phyloP scores from a whole-genome alignment of 2,888 invertebrate genomes.

The Diarsia brunnea region DNA sequence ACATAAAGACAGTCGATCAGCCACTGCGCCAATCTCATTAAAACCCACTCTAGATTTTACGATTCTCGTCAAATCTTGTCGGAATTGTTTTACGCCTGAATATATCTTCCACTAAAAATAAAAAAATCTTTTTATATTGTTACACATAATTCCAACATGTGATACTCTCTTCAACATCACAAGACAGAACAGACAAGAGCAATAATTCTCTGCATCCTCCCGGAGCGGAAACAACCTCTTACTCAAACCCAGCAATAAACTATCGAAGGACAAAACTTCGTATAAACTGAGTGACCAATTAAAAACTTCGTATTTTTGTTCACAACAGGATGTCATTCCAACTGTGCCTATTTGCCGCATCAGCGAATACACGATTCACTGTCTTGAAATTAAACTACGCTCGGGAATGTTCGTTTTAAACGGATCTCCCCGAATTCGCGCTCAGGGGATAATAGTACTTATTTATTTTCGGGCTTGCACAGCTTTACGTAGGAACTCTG shows the following conservation, averaged over 20 bases:
- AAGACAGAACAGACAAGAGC: not conserved
- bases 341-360: constrained; percentile 72
- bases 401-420: constrained; percentile 71
- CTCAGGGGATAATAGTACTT: constrained; percentile 62
- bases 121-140: constrained; percentile 20
- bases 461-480: constrained; percentile 54
- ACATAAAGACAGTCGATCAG: constrained; percentile 51
- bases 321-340: constrained; percentile 65
- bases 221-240: not conserved
- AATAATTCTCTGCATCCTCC: not conserved
- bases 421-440: constrained; percentile 67
- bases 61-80: constrained; percentile 47
- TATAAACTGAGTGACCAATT: constrained; percentile 56
- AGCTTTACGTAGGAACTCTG: constrained; percentile 13
- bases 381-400: constrained; percentile 71
- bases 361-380: constrained; percentile 71
- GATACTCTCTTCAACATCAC: not conserved
- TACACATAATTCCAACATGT: not conserved
- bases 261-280: constrained; percentile 34
- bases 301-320: constrained; percentile 63
- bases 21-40: constrained; percentile 49
- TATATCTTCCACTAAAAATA: constrained; percentile 29
- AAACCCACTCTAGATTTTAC: constrained; percentile 47
- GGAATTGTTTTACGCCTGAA: constrained; percentile 46
- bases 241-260: constrained; percentile 27